Percentiles rank a stretch among this genome's conserved stretches.
These are phyloP conservation scores for Columba guinea DNA, from an alignment of 2,797 vertebrate species.

Conservation along the genomic window DNA sequence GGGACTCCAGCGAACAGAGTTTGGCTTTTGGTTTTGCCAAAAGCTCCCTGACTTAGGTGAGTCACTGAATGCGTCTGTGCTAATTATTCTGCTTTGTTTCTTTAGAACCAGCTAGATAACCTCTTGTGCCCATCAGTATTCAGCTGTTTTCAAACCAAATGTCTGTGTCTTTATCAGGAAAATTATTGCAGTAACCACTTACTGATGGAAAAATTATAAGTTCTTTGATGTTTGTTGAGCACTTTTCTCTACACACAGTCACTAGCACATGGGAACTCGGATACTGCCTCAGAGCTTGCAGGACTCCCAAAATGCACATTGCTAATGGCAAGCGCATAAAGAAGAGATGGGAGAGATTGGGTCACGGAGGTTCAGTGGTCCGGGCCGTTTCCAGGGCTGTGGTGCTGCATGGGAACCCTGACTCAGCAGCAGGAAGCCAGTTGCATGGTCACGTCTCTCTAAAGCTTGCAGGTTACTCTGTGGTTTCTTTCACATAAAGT, in stretches of 20 bases:
- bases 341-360: background rate
- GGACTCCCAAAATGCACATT: background rate
- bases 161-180: background rate
- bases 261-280: background rate
- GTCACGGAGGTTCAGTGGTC: background rate
- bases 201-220: background rate
- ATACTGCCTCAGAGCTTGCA: background rate
- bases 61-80: background rate
- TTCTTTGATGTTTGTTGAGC: background rate
- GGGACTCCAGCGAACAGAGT: background rate
- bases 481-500: slow-evolving; percentile 18
- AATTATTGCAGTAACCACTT: background rate
- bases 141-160: background rate
- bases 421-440: background rate
- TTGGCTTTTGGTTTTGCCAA: background rate
- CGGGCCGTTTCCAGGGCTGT: background rate
- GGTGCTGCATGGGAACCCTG: background rate
- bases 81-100: background rate
- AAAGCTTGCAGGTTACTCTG: slow-evolving; percentile 34
- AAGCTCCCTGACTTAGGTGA: background rate
- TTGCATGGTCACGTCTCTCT: background rate
- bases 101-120: background rate
- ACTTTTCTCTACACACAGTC: background rate
- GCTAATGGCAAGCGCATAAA: background rate
- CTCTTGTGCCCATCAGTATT: background rate